Evolutionary conservation across 2,888 invertebrate genomes (phyloP), one percentile per base, ranked within the genome.

Genomic region (Digitonthophagus gazella): DNA sequence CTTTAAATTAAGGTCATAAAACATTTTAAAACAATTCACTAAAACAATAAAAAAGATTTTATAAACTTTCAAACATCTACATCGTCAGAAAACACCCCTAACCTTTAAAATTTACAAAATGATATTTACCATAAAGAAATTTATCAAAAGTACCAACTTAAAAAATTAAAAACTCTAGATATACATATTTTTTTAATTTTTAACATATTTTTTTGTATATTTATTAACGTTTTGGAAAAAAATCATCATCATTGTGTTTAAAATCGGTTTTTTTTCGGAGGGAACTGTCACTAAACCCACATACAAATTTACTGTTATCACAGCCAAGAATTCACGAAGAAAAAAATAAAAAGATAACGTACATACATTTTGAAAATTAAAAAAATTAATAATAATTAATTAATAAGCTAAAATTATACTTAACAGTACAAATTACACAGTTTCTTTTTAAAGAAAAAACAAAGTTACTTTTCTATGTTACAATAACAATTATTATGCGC

Each of bases 241-340:
- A 72, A 72, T 73, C 70, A 71, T 72, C 72, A 72, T 74, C 73
- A 67, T 71, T 70, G 74, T 72, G 73, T 75, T 74, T 74, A 74
- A 75, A 73, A 67, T n/a, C 54, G 54, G 57, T 61, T 61, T 61
- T n/a, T 19, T 61, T 68, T 78, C 80, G 80, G 80, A 82, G 80
- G 81, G 81, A 81, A 81, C 78, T 80, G 80, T 79, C 79, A 78
- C 78, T 76, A 79, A 77, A 78, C 79, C 79, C 77, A 78, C 79
- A 78, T 80, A 78, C 80, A 79, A 81, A 80, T 82, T 82, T 82
- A 81, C 80, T 82, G 82, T 82, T 44, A 82, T 83, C 83, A 83
- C 83, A 83, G 83, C 82, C 83, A 81, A 82, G 80, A 82, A 82
- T 82, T 82, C 81, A 82, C 81, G 82, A 81, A 80, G 80, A 81